Base-by-base conservation (phyloP, 2,888 invertebrate species). In the Chironomus riparius region DNA sequence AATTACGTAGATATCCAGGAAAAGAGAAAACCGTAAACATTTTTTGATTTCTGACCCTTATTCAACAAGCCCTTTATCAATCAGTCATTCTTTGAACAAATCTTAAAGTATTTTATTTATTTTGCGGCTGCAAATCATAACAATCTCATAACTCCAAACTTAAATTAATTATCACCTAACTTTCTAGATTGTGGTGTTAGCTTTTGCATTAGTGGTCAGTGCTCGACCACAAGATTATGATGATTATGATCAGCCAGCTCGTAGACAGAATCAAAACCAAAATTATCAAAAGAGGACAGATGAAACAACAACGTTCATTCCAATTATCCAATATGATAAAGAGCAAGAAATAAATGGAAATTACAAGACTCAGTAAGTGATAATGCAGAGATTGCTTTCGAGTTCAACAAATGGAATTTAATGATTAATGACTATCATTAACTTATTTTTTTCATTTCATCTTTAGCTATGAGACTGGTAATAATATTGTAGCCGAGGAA, bases 291-390 rank as follows among this genome's bases (percentile, higher is more conserved):
- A 68, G 78, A 78, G 78, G 77, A 77, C 78, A 10, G 83, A 84
- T 76, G 88, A 88, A 62, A 87, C 88, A 18, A 90, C 92, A 77
- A 93, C 92, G n/a, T 90, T 85, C 83, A 91, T 93, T 79, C 93
- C 93, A 18, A 93, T 93, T 81, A 87, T 93, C 77, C 87, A 88
- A 79, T 93, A 92, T 83, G 92, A 92, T 81, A 93, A 93, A 81
- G 91, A 92, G 82, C 93, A 93, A 81, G 91, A 91, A 78, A 90
- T 88, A 78, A 93, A 92, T 84, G 93, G 93, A 80, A 92, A 92
- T 81, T 93, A 93, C 83, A 92, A 92, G 84, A 90, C 92, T 77
- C 83, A 91, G 91, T 91, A 85, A 86, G 88, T 86, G 38, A 38
- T 38, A 38, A 38, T 78, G 56, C 56, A 56, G 18, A 56, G n/a